Conservation (phyloP, 1,140 invertebrate species). For the Zaprionus africanus region DNA sequence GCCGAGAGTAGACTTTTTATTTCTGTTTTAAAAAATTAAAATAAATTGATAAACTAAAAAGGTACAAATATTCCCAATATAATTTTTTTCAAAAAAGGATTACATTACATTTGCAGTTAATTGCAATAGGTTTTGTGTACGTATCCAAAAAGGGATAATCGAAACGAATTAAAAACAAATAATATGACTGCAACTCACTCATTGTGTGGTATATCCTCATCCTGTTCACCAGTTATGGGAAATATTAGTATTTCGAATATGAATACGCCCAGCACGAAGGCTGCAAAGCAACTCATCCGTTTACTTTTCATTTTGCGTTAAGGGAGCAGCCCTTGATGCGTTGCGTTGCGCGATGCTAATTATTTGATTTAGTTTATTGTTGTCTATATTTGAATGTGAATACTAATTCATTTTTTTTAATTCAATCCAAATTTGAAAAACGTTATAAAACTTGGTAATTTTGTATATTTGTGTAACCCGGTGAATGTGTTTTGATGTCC, state of each 20-base stretch:
- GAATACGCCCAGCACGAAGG: slow-evolving; percentile 72
- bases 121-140: too few species aligned
- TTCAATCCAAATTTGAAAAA: slow-evolving; percentile 38
- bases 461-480: too few species aligned
- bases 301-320: slow-evolving; percentile 67
- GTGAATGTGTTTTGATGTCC: too few species aligned
- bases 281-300: slow-evolving; percentile 68
- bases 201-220: slow-evolving; percentile 93
- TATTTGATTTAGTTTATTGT: neutral
- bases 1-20: too few species aligned
- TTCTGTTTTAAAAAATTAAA: too few species aligned
- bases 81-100: too few species aligned
- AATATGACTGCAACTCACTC: slow-evolving; percentile 87
- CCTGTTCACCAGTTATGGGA: slow-evolving; percentile 87
- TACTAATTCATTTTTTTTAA: slow-evolving; percentile 56
- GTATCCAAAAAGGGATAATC: too few species aligned
- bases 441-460: slow-evolving; percentile 3
- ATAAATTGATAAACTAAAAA: too few species aligned
- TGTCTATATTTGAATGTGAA: slow-evolving; percentile 33
- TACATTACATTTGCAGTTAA: too few species aligned
- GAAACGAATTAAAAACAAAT: too few species aligned
- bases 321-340: slow-evolving; percentile 28
- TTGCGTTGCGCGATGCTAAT: slow-evolving; percentile 6
- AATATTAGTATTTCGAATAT: slow-evolving; percentile 77
- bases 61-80: too few species aligned